Evolutionary conservation across 2,113 vertebrate species (phyloP).

Genomic region (Psammodynastes pulverulentus): DNA sequence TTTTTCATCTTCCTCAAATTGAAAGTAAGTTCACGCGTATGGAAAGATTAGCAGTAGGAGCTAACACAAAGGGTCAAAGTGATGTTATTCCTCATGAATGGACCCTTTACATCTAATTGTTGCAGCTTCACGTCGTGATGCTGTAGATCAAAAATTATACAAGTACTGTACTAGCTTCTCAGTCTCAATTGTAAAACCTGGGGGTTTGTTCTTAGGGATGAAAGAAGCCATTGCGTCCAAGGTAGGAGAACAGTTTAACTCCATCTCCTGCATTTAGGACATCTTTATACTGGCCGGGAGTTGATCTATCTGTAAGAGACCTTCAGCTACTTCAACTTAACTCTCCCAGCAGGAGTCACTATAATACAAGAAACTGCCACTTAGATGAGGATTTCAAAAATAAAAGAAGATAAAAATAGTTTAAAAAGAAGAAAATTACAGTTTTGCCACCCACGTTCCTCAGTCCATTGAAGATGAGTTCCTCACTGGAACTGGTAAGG

Average conservation of each 20-base stretch:
- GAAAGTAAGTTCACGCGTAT: conserved; percentile 88
- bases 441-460: conserved; percentile 86
- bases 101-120: conserved; percentile 89
- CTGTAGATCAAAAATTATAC: conserved; percentile 86
- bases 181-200: conserved; percentile 87
- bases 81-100: conserved; percentile 88
- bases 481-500: conserved; percentile 80
- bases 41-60: conserved; percentile 89
- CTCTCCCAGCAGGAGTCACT: conserved; percentile 86
- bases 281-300: conserved; percentile 87
- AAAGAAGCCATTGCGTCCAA: conserved; percentile 86
- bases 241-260: conserved; percentile 87
- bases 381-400: conserved; percentile 88
- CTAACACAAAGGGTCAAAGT: conserved; percentile 88
- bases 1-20: conserved; percentile 89
- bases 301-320: conserved; percentile 87
- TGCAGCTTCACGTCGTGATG: conserved; percentile 86
- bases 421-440: conserved; percentile 84
- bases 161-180: conserved; percentile 88
- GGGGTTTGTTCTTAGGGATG: conserved; percentile 87
- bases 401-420: conserved; percentile 86
- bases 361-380: conserved; percentile 84
- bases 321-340: conserved; percentile 87
- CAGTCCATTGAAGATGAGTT: conserved; percentile 85
- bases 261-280: conserved; percentile 85